phyloP scores from a whole-genome alignment of 2,113 vertebrate genomes.

The Varanus komodoensis region DNA sequence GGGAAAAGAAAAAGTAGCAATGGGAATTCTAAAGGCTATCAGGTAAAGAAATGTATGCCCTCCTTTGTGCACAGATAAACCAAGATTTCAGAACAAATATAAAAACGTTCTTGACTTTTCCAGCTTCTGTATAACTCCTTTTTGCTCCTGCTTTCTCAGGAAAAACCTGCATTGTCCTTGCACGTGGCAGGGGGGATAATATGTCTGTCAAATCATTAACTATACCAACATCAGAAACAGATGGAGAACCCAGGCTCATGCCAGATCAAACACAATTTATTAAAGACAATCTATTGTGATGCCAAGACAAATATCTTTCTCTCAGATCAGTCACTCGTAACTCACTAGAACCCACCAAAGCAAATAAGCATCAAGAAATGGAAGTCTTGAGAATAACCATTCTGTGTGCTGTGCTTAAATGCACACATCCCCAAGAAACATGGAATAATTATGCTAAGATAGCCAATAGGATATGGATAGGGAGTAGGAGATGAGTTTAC shows the following conservation, averaged over 20 bases:
- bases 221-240: constrained; percentile 84
- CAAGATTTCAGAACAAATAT: neutral
- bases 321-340: constrained; percentile 70
- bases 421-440: neutral
- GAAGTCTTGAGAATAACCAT: constrained; percentile 74
- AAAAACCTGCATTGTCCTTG: constrained; percentile 61
- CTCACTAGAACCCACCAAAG: constrained; percentile 71
- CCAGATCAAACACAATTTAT: constrained; percentile 79
- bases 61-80: neutral
- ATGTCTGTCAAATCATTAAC: constrained; percentile 69
- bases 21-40: neutral
- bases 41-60: constrained; percentile 5
- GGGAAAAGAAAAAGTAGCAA: neutral
- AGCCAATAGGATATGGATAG: neutral
- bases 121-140: constrained; percentile 5
- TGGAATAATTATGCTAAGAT: neutral
- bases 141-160: neutral
- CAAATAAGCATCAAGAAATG: constrained; percentile 75
- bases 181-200: constrained; percentile 62
- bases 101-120: constrained; percentile 3
- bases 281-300: constrained; percentile 69
- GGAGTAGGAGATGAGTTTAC: neutral
- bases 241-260: constrained; percentile 71
- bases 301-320: constrained; percentile 80
- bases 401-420: constrained; percentile 55